Evolutionary conservation across 2,797 vertebrate species (phyloP), one percentile per base, ranked within the genome.

Genomic region (Xerus rutilus): DNA sequence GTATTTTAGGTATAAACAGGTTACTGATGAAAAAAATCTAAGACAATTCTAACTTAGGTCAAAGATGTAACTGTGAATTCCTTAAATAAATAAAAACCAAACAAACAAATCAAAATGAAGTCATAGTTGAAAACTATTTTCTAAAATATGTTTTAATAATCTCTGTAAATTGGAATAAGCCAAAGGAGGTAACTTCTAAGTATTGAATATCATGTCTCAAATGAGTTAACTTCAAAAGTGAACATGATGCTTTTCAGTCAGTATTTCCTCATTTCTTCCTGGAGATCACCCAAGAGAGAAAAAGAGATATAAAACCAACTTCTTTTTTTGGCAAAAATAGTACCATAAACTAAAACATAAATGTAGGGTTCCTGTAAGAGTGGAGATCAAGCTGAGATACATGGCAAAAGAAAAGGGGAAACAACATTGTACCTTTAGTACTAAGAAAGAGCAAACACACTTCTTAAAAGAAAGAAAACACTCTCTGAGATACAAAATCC

Each of bases 1-100:
- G 39, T 93, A 87, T 57, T 96, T 91, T 91, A 87, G 14, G 20
- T 69, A 72, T 84, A 84, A 93, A 87, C 57, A 57, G 91, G 73
- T 93, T 15, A 77, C 32, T 52, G 43, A 21, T 49, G 69, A 87
- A 90, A 86, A 91, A 93, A 96, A 89, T 39, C 14, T 32, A 64
- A 88, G 28, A 94, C 20, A 35, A 81, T 64, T 85, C 32, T 87
- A 65, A 59, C 49, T 69, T n/a, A 86, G 59, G 25, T 96, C 57
- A 78, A 59, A 84, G 76, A 72, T 65, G 67, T 11, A 78, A 91
- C 32, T 32, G 57, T 77, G 73, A 86, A 18, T 76, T 84, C 74
- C 59, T 85, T 57, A 57, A 57, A 57, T 79, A 20, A 69, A 28
- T 15, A 74, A 74, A 86, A 91, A n/a, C 39, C 54, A 57, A 57